Base-by-base conservation (phyloP, 2,888 invertebrate genomes). In the Rhagophthalmus giganteus region DNA sequence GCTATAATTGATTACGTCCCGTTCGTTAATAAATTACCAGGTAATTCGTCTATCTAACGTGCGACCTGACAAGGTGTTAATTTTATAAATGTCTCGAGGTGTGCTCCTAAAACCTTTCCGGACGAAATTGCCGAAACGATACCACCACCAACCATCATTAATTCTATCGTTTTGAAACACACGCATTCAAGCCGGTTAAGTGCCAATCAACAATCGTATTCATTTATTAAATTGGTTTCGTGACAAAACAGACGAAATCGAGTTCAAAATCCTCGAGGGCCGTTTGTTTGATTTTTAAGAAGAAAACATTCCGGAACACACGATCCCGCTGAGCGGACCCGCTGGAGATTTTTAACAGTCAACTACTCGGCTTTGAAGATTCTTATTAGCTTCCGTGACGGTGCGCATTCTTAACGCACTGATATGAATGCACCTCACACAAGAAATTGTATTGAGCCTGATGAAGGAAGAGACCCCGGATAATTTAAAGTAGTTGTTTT, bases 321-420 rank as follows among this genome's bases (percentile, higher is more conserved):
- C 20, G 20, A 7, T 20, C 20, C 20, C 7, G 20, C 20, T 20
- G 20, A 37, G 25, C n/a, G 26, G 26, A 28, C 10, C 38, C n/a
- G 12, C 37, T n/a, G 24, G 37, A 38, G 37, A 38, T 20, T 35
- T n/a, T 38, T 27, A 15, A 34, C 9, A 32, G 24, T 39, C 24
- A 26, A 31, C 42, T 44, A 38, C 50, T 50, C 31, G 50, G 27
- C 34, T 48, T 37, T 15, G 35, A 28, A 38, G 27, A 37, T 44
- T 50, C 42, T 50, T 50, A 50, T 50, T 50, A 50, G 42, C 50
- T 50, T 28, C 35, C 42, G 38, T 50, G 50, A 50, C 42, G 14
- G 6, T 16, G 50, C 50, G 38, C 50, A 42, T 42, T 50, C 35
- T 44, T 39, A 12, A n/a, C n/a, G 10, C 13, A 27, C 12, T 45